Conservation (phyloP, 2,888 invertebrate genomes). For the Micoletzkya japonica region DNA sequence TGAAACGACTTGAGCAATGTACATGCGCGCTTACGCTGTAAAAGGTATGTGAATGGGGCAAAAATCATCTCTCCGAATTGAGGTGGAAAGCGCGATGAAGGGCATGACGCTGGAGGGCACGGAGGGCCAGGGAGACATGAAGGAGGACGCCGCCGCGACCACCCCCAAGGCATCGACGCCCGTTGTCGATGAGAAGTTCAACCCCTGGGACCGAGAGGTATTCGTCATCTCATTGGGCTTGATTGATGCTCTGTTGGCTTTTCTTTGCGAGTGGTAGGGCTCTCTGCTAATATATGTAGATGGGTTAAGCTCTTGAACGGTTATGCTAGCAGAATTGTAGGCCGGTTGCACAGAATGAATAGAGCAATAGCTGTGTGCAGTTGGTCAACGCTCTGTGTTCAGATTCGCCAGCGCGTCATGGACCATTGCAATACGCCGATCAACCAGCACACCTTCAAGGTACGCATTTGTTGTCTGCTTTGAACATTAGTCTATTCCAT, state of each 20-base stretch:
- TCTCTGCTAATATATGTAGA: too few relatives aligned
- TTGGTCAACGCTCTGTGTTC: background rate
- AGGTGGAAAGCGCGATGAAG: constrained; percentile 3
- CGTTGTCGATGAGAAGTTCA: constrained; percentile 22
- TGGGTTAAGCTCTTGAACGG: too few relatives aligned
- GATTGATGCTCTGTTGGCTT: background rate
- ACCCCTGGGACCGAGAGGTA: constrained; percentile 24
- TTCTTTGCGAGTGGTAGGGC: too few relatives aligned
- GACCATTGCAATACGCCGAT: background rate
- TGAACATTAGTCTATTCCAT: background rate
- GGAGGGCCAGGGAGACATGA: too few relatives aligned
- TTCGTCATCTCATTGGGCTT: background rate
- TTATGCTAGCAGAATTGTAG: background rate
- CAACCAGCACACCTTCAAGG: constrained; percentile 18
- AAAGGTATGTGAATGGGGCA: too few relatives aligned
- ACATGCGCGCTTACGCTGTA: too few relatives aligned
- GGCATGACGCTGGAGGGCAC: constrained; percentile 7
- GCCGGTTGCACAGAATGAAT: background rate
- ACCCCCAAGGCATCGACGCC: too few relatives aligned
- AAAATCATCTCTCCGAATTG: background rate
- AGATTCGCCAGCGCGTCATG: constrained; percentile 17
- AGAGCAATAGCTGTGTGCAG: background rate
- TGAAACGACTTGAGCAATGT: too few relatives aligned
- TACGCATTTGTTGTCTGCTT: background rate
- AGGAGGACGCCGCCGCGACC: too few relatives aligned